A percentile compares a stretch with the other conserved stretches of the same genome.
Conservation (phyloP, 2,888 invertebrate genomes). For the Eilema caniola region DNA sequence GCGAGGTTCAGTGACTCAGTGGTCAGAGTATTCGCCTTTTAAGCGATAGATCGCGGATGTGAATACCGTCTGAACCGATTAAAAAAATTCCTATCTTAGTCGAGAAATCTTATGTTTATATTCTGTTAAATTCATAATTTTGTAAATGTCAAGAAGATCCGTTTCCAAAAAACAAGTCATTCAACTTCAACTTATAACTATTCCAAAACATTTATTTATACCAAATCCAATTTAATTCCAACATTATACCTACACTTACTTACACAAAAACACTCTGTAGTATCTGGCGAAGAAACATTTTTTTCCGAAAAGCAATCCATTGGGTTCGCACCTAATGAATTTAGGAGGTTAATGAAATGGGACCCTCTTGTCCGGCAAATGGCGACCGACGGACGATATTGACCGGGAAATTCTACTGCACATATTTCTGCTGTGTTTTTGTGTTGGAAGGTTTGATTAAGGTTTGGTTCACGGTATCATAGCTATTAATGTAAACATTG, state of each 20-base stretch:
- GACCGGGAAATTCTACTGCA: conserved; percentile 35
- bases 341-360: conserved; percentile 60
- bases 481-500: background rate
- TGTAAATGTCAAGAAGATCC: too few species aligned
- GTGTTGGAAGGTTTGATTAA: conserved; percentile 34
- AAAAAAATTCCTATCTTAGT: too few species aligned
- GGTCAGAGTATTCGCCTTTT: too few species aligned
- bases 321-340: conserved; percentile 62
- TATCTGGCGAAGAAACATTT: conserved; percentile 57
- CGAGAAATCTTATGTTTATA: too few species aligned
- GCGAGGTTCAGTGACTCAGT: too few species aligned
- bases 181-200: background rate
- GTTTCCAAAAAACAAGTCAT: background rate
- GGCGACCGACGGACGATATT: conserved; percentile 38
- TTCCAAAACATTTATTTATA: background rate
- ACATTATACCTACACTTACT: conserved; percentile 8
- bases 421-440: conserved; percentile 40
- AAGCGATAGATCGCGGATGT: too few species aligned
- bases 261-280: conserved; percentile 31
- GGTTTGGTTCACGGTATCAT: background rate
- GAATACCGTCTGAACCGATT: too few species aligned
- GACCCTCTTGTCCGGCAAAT: conserved; percentile 48
- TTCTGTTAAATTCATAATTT: too few species aligned
- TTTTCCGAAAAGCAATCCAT: conserved; percentile 65
- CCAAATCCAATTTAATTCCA: conserved; percentile 4